Evolutionary conservation across 2,797 vertebrate species (phyloP), one percentile per base, ranked within the genome.

Genomic region (Crenuchus spilurus): DNA sequence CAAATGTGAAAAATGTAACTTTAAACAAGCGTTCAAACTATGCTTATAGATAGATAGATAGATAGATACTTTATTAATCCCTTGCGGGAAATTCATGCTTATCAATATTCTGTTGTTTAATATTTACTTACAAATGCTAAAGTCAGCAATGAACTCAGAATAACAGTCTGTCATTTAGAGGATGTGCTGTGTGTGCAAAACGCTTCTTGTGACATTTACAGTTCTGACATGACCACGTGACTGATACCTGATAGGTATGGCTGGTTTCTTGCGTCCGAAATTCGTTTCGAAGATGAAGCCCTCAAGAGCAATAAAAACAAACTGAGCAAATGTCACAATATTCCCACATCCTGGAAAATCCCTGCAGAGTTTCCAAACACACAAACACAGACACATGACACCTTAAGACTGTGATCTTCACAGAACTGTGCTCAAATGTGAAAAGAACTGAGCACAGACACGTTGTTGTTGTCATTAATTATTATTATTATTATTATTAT

Each of bases 321-420:
- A 99, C 82, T 99, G 98, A 42, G 95, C 94, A 71, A 97, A 99
- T 0, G 98, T 99, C 66, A 99, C 94, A 0, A 99, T 94, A 89
- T 98, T 99, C 67, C 98, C 98, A 28, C 96, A 97, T 92, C 97
- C 98, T 87, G 97, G 98, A 80, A 95, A 96, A 26, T 92, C 87
- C 88, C 97, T 99, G 87, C 2, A 52, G 37, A 64, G 30, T 55
- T 26, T 13, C 4, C 30, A 37, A 60, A 39, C 0, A 68, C 9
- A 61, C 16, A 44, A 11, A 18, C 35, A 16, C 13, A 48, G 13
- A 48, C 16, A 31, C 26, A 20, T 44, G 11, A 30, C 16, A 30
- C 11, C 22, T 39, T 28, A 31, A n/a, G n/a, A n/a, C n/a, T n/a
- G n/a, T n/a, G 33, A 41, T 41, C 31, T 31, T 18, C 7, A 7